Base-by-base conservation (phyloP, 2,797 vertebrate species). In the Ceyx erithaca region DNA sequence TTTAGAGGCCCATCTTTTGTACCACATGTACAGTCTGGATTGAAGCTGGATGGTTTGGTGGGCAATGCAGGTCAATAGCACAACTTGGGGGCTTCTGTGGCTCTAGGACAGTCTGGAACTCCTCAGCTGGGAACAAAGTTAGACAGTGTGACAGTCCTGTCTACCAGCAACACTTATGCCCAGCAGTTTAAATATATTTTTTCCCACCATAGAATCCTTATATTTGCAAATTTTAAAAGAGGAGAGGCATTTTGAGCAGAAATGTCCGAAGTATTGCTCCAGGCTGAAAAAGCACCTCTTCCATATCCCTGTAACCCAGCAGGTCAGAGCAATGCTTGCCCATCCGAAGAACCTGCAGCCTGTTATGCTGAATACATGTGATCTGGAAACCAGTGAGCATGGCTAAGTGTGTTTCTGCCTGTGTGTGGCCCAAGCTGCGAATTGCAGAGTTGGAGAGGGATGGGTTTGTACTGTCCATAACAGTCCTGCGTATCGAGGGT, bases 321-420 rank as follows among this genome's bases (percentile, higher is more conserved):
- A 62, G 31, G 26, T 20, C 19, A 18, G 35, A 45, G 40, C 52
- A 57, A 2, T 1, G 8, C 35, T 33, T 0, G 0, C 57, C 30
- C 12, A 5, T 81, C 45, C 1, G 1, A 48, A 43, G 71, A 79
- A 48, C 33, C 66, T 0, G 1, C 45, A 83, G 31, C 46, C 35
- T 0, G 0, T 2, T 12, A 28, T 37, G 64, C 59, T 1, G 3
- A 54, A 14, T 20, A 7, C n/a, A 37, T 0, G 5, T 0, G 0
- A 5, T 31, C 26, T 46, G 70, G 70, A 52, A 75, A 31, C 14
- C 0, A 0, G 40, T 30, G 43, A 57, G 68, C 40, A 12, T 0
- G 1, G 28, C 55, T 57, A 31, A 0, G 7, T 43, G 33, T 43
- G 18, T n/a, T 3, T 62, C 26, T 71, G 91, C 68, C 45, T 62